These are phyloP conservation scores for Homalodisca vitripennis DNA, from an alignment of 1,140 invertebrate species.

Conservation along the genomic window DNA sequence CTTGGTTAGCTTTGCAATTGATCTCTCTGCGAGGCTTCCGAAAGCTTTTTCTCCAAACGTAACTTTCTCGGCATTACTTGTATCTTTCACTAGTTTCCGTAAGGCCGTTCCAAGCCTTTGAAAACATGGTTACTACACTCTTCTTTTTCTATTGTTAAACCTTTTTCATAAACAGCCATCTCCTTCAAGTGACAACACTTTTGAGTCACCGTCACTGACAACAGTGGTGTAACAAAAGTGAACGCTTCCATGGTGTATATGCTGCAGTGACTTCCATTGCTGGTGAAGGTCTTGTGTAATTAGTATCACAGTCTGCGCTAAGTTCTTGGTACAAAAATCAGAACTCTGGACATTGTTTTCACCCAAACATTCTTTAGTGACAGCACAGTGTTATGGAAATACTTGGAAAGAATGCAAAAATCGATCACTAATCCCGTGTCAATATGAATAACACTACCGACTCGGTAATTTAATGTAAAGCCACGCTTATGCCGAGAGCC, in stretches of 20 bases:
- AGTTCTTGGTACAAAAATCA: background rate
- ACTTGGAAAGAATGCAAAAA: background rate
- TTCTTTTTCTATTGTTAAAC: background rate
- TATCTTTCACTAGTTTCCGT: background rate
- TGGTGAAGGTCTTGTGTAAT: too few relatives aligned
- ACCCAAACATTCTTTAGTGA: background rate
- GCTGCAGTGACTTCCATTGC: too few relatives aligned
- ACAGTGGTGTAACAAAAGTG: background rate
- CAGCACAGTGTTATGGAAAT: background rate
- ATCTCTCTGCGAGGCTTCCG: background rate
- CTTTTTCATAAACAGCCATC: background rate
- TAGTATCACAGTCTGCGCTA: too few relatives aligned
- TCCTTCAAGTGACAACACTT: background rate
- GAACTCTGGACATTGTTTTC: background rate
- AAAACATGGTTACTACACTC: too few relatives aligned
- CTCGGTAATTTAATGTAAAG: background rate
- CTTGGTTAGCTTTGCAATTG: background rate
- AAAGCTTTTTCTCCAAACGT: background rate
- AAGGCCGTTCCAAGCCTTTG: background rate
- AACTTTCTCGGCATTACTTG: background rate
- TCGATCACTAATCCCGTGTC: background rate
- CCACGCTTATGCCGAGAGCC: background rate
- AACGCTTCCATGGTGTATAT: background rate
- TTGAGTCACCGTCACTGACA: too few relatives aligned
- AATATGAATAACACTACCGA: background rate